These are phyloP conservation scores for Eira barbara DNA, from an alignment of 2,113 vertebrate species.

Conservation along the genomic window DNA sequence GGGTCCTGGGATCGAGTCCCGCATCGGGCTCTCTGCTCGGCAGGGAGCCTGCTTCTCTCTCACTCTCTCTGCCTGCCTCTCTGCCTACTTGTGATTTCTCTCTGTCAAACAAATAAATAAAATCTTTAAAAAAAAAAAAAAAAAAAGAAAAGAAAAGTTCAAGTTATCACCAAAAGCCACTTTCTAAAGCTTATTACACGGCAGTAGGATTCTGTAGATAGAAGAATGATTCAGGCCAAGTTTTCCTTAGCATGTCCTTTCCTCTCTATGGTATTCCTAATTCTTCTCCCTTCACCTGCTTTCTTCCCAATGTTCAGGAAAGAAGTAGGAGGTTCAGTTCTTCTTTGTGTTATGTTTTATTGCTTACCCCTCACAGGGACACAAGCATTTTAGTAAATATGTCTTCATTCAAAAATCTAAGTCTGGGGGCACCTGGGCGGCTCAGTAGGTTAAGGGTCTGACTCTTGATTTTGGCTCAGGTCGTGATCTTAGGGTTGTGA, in stretches of 20 bases:
- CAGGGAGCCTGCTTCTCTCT: too few species aligned
- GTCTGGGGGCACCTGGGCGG: not conserved
- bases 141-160: not conserved
- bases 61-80: too few species aligned
- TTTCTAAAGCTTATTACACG: not conserved
- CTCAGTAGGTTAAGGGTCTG: not conserved
- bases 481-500: not conserved
- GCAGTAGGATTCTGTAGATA: not conserved
- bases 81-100: too few species aligned
- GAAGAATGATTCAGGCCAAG: not conserved
- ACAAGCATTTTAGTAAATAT: not conserved
- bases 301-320: not conserved
- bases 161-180: not conserved
- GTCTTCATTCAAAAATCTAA: not conserved
- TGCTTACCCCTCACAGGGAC: not conserved
- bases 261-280: not conserved
- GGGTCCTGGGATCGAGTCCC: too few species aligned
- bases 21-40: too few species aligned
- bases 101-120: too few species aligned
- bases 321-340: not conserved
- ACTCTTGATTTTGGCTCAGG: not conserved
- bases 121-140: too few species aligned
- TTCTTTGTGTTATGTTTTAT: conserved; percentile 21
- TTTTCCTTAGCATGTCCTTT: not conserved
- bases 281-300: conserved; percentile 5